Evolutionary conservation across 1,140 invertebrate genomes (phyloP).

Genomic region (Hydropsyche tenuis): DNA sequence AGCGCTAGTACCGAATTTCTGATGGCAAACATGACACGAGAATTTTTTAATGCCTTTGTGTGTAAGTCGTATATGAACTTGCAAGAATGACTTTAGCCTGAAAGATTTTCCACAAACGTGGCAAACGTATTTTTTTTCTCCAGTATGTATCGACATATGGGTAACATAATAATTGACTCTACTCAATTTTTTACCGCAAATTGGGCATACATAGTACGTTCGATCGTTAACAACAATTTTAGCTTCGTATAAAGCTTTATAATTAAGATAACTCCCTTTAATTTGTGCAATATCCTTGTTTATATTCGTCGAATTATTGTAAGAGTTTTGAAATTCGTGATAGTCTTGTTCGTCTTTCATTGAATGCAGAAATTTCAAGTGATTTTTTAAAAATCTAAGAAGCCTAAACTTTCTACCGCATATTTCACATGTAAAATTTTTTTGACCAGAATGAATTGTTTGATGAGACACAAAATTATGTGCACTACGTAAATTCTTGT

Average conservation of each 20-base stretch:
- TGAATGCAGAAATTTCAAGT: constrained; percentile 49
- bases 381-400: constrained; percentile 47
- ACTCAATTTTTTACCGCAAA: constrained; percentile 67
- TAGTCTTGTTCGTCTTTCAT: constrained; percentile 38
- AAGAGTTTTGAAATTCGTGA: constrained; percentile 32
- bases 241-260: constrained; percentile 56
- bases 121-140: constrained; percentile 76
- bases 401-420: constrained; percentile 49
- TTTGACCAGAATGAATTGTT: constrained; percentile 48
- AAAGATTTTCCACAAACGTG: constrained; percentile 78
- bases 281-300: constrained; percentile 31
- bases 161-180: constrained; percentile 67
- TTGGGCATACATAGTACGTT: constrained; percentile 64
- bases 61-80: constrained; percentile 68
- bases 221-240: constrained; percentile 59
- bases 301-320: neutral
- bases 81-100: constrained; percentile 67
- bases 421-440: constrained; percentile 48
- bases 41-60: constrained; percentile 68
- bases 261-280: constrained; percentile 53
- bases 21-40: constrained; percentile 63
- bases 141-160: constrained; percentile 72
- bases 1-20: constrained; percentile 65
- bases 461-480: constrained; percentile 43
- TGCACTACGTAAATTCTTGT: constrained; percentile 42